Evolutionary conservation across 2,888 invertebrate genomes (phyloP).

Genomic region (Leptinotarsa peninsularis): DNA sequence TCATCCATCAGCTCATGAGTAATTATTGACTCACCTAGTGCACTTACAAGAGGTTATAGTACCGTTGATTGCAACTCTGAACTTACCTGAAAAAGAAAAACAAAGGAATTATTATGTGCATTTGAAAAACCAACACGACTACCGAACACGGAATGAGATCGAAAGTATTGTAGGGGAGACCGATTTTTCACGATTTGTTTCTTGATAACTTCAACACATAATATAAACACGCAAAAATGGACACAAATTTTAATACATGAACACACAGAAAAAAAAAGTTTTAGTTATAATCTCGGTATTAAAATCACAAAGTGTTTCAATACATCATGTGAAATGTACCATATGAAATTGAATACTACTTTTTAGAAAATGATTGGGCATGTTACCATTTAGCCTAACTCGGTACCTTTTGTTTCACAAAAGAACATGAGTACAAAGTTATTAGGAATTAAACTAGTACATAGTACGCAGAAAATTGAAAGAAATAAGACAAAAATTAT

Average conservation of each 20-base stretch:
- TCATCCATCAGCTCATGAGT: neutral
- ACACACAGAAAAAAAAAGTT: neutral
- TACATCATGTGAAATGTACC: no score
- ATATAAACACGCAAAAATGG: conserved; percentile 6
- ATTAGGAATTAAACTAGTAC: no score
- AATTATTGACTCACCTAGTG: conserved; percentile 33
- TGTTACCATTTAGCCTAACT: no score
- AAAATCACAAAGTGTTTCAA: no score
- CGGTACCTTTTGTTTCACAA: no score
- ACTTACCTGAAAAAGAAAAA: conserved; percentile 39
- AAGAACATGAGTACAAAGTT: no score
- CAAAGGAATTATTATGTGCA: conserved; percentile 29
- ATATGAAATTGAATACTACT: no score
- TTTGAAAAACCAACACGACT: conserved; percentile 26
- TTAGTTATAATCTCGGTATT: neutral
- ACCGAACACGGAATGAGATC: conserved; percentile 9
- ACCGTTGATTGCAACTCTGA: conserved; percentile 27
- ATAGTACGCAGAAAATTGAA: no score
- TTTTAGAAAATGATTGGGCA: no score
- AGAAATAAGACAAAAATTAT: no score
- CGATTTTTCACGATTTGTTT: conserved; percentile 3
- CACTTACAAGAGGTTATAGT: conserved; percentile 24
- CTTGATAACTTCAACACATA: conserved; percentile 13
- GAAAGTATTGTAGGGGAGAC: neutral
- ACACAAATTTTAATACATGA: neutral